Base-by-base conservation (phyloP, 2,797 vertebrate species). In the Cossypha dichroa region DNA sequence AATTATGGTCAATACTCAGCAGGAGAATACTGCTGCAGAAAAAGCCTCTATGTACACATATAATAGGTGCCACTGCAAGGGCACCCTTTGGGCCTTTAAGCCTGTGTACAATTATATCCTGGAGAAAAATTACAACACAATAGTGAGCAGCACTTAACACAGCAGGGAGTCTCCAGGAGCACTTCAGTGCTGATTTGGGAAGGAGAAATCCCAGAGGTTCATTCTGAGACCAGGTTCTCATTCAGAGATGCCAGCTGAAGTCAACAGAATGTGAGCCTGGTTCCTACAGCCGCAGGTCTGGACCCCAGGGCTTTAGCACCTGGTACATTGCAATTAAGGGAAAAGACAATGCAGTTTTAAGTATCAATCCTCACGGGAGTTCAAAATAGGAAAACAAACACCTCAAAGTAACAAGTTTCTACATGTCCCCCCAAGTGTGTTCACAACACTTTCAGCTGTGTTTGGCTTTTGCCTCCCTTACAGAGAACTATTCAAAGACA, bases 371-470 rank as follows among this genome's bases (percentile, higher is more conserved):
- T 13, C 29, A 59, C 4, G 22, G 10, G 11, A 58, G 51, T 48
- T 54, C 21, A 66, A 56, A 69, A 54, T 7, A 8, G 20, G 43
- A 48, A 49, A 75, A 41, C 25, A 38, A 64, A 78, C 4, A 13
- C 13, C 31, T 60, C 51, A 22, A 29, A 88, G 13, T 41, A 74
- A 52, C 23, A 49, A 9, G 15, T 58, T 63, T 6, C 38, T 58
- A n/a, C 10, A 8, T 6, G 14, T 28, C 2, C 6, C 22, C 13
- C 4, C 6, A 12, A 16, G 8, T 6, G 9, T 54, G 14, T 12
- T 64, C 28, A 13, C 18, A 82, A 20, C 31, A 31, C 34, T 43
- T 63, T 2, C 21, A 74, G 25, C 19, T 58, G 12, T 0, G 0
- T 55, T 67, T 72, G 40, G n/a, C 16, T 81, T 74, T 31, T 5